A percentile compares a stretch with the other conserved stretches of the same genome.
Conservation (phyloP, 2,888 invertebrate species). For the Seira ritae region DNA sequence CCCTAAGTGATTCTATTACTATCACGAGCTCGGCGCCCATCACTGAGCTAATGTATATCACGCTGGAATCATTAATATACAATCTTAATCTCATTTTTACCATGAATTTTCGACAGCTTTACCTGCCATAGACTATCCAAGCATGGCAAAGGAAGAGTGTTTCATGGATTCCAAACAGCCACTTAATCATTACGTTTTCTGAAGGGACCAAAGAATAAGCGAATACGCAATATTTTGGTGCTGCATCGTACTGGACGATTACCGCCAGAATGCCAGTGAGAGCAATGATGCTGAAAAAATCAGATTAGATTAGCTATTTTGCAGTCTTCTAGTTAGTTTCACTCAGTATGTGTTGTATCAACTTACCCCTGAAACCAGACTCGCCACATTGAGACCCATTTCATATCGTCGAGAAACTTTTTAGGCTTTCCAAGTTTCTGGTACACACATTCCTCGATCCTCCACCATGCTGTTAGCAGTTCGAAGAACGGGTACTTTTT, state of each 20-base stretch:
- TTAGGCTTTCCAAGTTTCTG: slow-evolving; percentile 16
- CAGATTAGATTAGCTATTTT: background rate
- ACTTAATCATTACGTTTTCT: slow-evolving; percentile 40
- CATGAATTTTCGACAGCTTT: no score
- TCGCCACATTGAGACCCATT: slow-evolving; percentile 4
- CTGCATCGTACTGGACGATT: slow-evolving; percentile 53
- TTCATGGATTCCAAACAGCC: slow-evolving; percentile 52
- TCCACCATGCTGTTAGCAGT: slow-evolving; percentile 56
- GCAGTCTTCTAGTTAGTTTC: background rate
- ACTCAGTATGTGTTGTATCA: background rate
- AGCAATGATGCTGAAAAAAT: slow-evolving; percentile 43
- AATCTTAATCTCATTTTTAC: no score
- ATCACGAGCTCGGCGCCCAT: slow-evolving; percentile 54
- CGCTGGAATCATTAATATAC: no score
- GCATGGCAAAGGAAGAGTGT: slow-evolving; percentile 48
- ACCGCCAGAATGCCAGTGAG: slow-evolving; percentile 40
- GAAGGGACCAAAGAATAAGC: slow-evolving; percentile 37
- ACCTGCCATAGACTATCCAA: slow-evolving; percentile 56
- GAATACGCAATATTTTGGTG: slow-evolving; percentile 60
- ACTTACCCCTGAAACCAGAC: slow-evolving; percentile 54
- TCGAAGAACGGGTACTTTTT: slow-evolving; percentile 61
- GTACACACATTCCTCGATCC: slow-evolving; percentile 33
- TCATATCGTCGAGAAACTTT: slow-evolving; percentile 17
- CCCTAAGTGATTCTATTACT: slow-evolving; percentile 22
- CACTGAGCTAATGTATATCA: slow-evolving; percentile 48